These are phyloP conservation scores for Alethe diademata DNA, from an alignment of 2,113 vertebrate species.

Conservation along the genomic window DNA sequence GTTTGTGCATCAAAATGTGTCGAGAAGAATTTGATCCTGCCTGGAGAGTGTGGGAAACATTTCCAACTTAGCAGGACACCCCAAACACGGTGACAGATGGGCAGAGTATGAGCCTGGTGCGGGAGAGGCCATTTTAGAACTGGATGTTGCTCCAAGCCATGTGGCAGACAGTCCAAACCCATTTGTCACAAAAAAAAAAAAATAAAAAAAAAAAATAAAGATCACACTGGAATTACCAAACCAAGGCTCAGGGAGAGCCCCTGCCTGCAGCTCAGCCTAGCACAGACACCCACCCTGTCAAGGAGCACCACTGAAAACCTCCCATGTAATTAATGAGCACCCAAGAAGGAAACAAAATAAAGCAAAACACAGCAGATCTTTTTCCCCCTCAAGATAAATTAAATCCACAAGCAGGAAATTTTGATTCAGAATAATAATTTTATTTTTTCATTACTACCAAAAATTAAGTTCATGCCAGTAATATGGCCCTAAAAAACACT, in stretches of 20 bases:
- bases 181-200: neutral
- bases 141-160: neutral
- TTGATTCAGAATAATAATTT: neutral
- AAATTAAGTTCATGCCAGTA: neutral
- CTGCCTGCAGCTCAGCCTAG: neutral
- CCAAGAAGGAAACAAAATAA: neutral
- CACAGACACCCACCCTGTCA: fast-evolving
- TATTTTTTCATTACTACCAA: neutral
- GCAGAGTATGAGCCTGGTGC: neutral
- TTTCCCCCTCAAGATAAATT: neutral
- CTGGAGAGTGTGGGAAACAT: neutral
- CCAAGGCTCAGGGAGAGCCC: neutral
- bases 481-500: fast-evolving
- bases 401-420: neutral
- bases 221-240: neutral
- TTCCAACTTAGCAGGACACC: neutral
- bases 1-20: neutral
- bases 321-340: neutral
- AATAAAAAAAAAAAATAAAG: neutral
- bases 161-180: neutral
- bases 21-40: neutral
- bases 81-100: neutral
- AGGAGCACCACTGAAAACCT: neutral
- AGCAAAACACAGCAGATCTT: neutral
- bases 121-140: neutral